A percentile compares a stretch with the other conserved stretches of the same genome.
Evolutionary conservation across 2,113 vertebrate species (phyloP).

Genomic region (Otolemur garnettii): DNA sequence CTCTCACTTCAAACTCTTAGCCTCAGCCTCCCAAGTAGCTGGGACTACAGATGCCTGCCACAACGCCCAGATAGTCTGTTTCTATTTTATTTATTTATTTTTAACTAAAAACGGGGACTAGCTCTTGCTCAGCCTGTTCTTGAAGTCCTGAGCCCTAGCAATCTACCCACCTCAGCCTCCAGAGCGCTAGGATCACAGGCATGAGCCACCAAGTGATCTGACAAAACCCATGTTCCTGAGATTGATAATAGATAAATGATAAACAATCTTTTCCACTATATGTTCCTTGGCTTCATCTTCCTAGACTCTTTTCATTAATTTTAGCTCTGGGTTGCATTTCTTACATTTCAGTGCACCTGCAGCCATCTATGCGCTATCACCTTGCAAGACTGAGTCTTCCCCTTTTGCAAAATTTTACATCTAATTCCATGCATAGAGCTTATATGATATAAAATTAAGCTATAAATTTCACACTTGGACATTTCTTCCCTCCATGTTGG

Average conservation of each 20-base stretch:
- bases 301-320: neutral
- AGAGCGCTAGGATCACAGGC: no score
- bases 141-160: no score
- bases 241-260: neutral
- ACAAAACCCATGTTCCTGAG: neutral
- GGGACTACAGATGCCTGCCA: no score
- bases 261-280: neutral
- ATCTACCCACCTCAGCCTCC: no score
- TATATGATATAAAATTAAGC: neutral
- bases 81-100: no score
- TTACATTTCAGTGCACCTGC: neutral
- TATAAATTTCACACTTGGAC: neutral
- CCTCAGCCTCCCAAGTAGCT: no score
- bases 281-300: neutral
- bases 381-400: neutral
- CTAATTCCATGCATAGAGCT: neutral
- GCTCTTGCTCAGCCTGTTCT: no score
- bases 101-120: no score
- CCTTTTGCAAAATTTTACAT: neutral
- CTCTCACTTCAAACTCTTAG: no score
- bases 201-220: neutral
- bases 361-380: neutral
- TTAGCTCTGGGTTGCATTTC: neutral
- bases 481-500: neutral
- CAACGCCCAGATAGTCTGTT: no score